phyloP scores from a whole-genome alignment of 2,113 vertebrate genomes.

The Etheostoma cragini region DNA sequence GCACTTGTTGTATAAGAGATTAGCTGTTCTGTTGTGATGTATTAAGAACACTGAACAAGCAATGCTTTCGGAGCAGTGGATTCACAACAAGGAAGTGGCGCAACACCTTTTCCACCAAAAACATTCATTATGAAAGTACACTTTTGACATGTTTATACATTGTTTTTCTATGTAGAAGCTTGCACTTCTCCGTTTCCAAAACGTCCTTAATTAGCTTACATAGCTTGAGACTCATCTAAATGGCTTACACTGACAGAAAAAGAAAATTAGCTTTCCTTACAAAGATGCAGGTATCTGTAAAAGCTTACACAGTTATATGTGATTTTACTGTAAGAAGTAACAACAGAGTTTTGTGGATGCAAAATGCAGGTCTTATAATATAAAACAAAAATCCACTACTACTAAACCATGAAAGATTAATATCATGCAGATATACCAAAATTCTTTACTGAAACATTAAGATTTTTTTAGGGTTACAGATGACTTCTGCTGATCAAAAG shows the following conservation, averaged over 20 bases:
- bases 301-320: slow-evolving; percentile 28
- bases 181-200: neutral
- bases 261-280: neutral
- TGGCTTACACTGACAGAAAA: neutral
- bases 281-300: slow-evolving; percentile 26
- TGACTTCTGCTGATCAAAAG: neutral
- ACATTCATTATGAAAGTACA: neutral
- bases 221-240: neutral
- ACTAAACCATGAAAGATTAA: neutral
- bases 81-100: slow-evolving; percentile 3
- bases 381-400: neutral
- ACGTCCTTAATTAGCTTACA: neutral
- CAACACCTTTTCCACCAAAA: slow-evolving; percentile 1
- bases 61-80: slow-evolving; percentile 4
- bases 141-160: neutral
- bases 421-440: neutral
- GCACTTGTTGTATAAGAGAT: slow-evolving; percentile 56
- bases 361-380: slow-evolving; percentile 27
- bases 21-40: slow-evolving; percentile 35
- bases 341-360: slow-evolving; percentile 2
- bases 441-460: slow-evolving; percentile 6
- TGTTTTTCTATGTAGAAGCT: neutral
- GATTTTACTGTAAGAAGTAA: neutral
- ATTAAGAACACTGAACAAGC: neutral
- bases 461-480: slow-evolving; percentile 1